These are phyloP conservation scores for Lampropteryx suffumata DNA, from an alignment of 2,888 invertebrate genomes.

Conservation along the genomic window DNA sequence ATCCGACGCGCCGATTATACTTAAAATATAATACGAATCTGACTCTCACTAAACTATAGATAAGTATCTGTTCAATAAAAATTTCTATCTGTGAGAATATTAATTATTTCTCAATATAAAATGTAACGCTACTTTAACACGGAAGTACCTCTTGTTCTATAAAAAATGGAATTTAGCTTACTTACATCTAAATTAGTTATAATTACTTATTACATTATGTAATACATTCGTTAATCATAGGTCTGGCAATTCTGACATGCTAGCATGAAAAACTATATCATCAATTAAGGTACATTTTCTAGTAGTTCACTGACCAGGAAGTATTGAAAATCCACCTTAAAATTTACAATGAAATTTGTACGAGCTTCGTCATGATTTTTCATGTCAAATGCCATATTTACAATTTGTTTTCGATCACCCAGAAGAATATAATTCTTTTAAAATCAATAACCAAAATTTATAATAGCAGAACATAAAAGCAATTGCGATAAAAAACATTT, in stretches of 20 bases:
- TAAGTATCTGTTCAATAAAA: conserved; percentile 61
- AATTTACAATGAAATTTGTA: no score
- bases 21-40: conserved; percentile 80
- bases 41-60: conserved; percentile 73
- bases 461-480: conserved; percentile 31
- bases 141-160: conserved; percentile 57
- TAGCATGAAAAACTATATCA: conserved; percentile 32
- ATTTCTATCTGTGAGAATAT: conserved; percentile 68
- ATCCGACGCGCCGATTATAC: conserved; percentile 62
- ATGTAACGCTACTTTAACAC: conserved; percentile 61
- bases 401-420: conserved; percentile 31
- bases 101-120: conserved; percentile 56
- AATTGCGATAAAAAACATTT: conserved; percentile 31
- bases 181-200: conserved; percentile 42
- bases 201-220: conserved; percentile 41
- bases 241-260: no score
- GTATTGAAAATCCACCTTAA: not conserved
- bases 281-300: conserved; percentile 26
- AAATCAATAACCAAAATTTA: conserved; percentile 10
- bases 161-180: conserved; percentile 60
- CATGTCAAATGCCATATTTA: conserved; percentile 62
- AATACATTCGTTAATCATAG: conserved; percentile 27
- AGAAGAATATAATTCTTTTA: conserved; percentile 2
- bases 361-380: conserved; percentile 37
- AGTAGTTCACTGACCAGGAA: not conserved